Evolutionary conservation across 2,888 invertebrate genomes (phyloP), one percentile per base, ranked within the genome.

Genomic region (Lysandra coridon): DNA sequence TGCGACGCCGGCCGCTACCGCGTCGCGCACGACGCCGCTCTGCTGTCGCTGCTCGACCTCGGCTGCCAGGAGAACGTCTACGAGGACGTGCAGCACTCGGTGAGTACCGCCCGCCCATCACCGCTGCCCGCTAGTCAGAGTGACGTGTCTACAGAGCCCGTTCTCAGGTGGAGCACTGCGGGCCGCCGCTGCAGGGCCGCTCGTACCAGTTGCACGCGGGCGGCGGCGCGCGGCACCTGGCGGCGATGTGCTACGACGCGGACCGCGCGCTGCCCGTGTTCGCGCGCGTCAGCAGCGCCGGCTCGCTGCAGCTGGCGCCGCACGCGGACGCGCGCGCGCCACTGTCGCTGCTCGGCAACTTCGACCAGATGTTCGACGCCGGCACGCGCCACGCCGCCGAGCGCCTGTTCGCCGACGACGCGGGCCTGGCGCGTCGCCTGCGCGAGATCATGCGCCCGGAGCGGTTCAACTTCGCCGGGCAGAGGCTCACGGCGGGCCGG

Each of bases 361-460:
- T 95, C 88, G 90, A 92, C 85, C 90, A 91, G 83, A 92, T 94
- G 94, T 92, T 94, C 87, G 94, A 94, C 88, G 86, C 90, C 62
- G 82, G 81, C 77, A 91, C 90, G 64, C 87, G 92, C 14, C 85
- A 79, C 83, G 91, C 88, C 84, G 92, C 93, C 80, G 90, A 90
- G 83, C 84, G 83, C 1, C 88, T 95, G n/a, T 93, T 88, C 87
- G 86, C 90, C 7, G 92, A 93, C 87, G 91, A 90, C 83, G 86
- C 79, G 44, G 82, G 90, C 23, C 83, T 90, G 82, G 88, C 86
- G 83, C 84, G 87, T n/a, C 87, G 92, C 14, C 85, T 94, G 80
- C 89, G 80, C 84, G 90, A 90, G 84, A 83, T 91, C 79, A 84
- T 92, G 81, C 85, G 85, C 73, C 89, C 88, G 87, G 90, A 92